phyloP scores from a whole-genome alignment of 2,113 vertebrate genomes.

The Etheostoma spectabile region DNA sequence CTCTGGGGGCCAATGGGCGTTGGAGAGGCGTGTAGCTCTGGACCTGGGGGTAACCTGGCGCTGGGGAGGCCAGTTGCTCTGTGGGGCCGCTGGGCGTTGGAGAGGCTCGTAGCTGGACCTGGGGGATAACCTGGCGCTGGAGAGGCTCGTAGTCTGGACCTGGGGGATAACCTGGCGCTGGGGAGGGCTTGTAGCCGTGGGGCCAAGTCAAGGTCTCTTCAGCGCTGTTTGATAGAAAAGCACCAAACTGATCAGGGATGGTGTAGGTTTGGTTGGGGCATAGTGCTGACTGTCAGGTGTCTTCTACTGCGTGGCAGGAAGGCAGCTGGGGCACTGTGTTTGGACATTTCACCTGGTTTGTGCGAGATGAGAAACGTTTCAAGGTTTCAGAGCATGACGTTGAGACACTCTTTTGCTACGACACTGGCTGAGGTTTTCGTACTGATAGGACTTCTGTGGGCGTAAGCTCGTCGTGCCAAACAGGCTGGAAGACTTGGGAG shows the following conservation, averaged over 20 bases:
- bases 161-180: too few relatives aligned
- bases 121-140: too few relatives aligned
- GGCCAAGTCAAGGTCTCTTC: background rate
- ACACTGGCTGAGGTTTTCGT: background rate
- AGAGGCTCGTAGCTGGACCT: background rate
- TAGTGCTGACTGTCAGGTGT: background rate
- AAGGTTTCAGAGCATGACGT: fast-evolving
- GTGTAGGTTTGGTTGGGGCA: background rate
- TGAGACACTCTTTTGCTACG: background rate
- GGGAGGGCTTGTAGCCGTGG: too few relatives aligned
- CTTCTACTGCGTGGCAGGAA: too few relatives aligned
- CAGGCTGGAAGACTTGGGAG: background rate
- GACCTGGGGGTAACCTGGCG: fast-evolving
- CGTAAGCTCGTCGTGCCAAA: background rate
- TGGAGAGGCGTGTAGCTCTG: too few relatives aligned
- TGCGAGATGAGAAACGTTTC: background rate
- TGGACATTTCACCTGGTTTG: too few relatives aligned
- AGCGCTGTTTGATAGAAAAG: constrained; percentile 46
- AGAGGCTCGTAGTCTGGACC: too few relatives aligned
- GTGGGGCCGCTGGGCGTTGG: background rate
- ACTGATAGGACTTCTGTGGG: fast-evolving
- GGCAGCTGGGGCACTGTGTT: too few relatives aligned
- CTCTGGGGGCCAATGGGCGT: too few relatives aligned
- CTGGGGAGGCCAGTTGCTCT: background rate
- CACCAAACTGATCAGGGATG: constrained; percentile 48